Evolutionary conservation across 2,888 invertebrate genomes (phyloP), one percentile per base, ranked within the genome.

Genomic region (Dryocosmus kuriphilus): DNA sequence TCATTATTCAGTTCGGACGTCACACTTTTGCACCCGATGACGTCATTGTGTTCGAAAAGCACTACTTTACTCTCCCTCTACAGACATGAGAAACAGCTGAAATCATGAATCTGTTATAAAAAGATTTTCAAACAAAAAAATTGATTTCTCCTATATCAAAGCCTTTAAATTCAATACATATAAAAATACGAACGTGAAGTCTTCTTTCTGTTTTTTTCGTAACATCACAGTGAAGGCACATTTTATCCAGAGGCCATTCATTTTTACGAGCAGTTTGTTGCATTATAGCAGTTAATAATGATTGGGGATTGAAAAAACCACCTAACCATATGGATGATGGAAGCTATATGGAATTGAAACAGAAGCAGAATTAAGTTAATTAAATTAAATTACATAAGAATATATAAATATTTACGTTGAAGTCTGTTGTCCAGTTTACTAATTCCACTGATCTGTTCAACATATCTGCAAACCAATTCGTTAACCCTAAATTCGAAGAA

Each of bases 231-330:
- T 97, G 96, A 63, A 98, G 94, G 89, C 97, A 97, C 98, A 98
- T 98, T 91, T 97, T 97, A 92, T 98, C 98, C 80, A 98, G 93
- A 0, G 98, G 98, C 96, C 98, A 97, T 91, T 98, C 98, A 91
- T 98, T 98, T 92, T 96, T 98, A 67, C 98, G 94, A 1, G 98
- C 98, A 76, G 98, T 98, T 92, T 97, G 98, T 92, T 99, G 98
- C 98, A 98, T 98, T 89, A 98, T 98, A 51, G 98, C 98, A 0
- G 98, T 98, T 46, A 99, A 93, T 92, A 99, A 98, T 14, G 98
- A 98, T 92, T 98, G 98, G 0, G 98, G 98, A 92, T 98, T 98
- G 93, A 98, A 98, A 92, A 99, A 98, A 9, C 98, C 98, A 14
- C 96, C 97, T 75, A 98, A 92, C 98, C 98, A 98, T 19, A 98